Evolutionary conservation across 2,888 invertebrate species (phyloP), one percentile per base, ranked within the genome.

Genomic region (Pollenia angustigena): DNA sequence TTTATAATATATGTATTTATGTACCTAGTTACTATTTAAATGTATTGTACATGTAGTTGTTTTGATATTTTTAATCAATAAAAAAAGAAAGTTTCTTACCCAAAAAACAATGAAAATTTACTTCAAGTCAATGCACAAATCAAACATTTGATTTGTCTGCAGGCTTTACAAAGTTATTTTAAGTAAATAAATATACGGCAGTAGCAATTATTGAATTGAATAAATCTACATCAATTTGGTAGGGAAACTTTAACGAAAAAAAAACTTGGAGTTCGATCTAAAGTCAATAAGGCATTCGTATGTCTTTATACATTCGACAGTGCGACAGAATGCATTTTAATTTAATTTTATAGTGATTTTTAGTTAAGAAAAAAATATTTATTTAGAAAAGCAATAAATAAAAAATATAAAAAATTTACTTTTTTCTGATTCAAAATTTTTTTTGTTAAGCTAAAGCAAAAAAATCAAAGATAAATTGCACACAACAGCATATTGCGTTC

Each of bases 101-200:
- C 48, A 42, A 2, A 62, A 84, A 50, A 60, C 40, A 60, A 42
- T 58, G 14, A 6, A 58, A 11, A 60, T 60, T 42, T 23, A 44
- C 14, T 50, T n/a, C 32, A 60, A 58, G 42, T 32, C 18, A 23
- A 12, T 46, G 44, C 10, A 46, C 18, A 64, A 62, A 50, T 54
- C n/a, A 50, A 52, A 75, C 32, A 74, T 75, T 52, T 68, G 60
- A 64, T 85, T 84, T 68, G 68, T 79, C 78, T 79, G 18, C n/a
- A n/a, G 18, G 54, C 8, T 66, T 16, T 68, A 58, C 7, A 46
- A 68, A 60, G 8, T 74, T 50, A 50, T 56, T 74, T 40, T 66
- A 58, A 50, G 58, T 58, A 68, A 81, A 58, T 60, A 81, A 58
- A 50, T 46, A 48, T 68, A 6, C 50, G 10, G n/a, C 2, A 6